These are phyloP conservation scores for Microtus pennsylvanicus DNA, from an alignment of 2,113 vertebrate species.

Conservation along the genomic window DNA sequence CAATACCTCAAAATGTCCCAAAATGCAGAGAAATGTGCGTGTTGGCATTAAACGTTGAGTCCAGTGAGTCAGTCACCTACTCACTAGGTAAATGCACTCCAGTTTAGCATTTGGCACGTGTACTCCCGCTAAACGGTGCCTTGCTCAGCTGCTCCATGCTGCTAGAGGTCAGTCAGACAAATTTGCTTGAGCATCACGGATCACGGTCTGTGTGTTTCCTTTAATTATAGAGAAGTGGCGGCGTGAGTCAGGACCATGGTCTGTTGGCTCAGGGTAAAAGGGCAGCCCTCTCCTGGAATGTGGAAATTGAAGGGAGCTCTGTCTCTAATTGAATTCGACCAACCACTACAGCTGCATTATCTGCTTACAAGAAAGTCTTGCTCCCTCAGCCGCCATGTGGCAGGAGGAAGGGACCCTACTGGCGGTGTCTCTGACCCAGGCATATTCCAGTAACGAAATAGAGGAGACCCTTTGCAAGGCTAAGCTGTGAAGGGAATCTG, in stretches of 20 bases:
- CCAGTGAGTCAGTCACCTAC: conserved; percentile 48
- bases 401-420: background rate
- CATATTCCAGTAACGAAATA: background rate
- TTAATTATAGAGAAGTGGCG: conserved; percentile 44
- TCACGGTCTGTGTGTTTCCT: background rate
- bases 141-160: conserved; percentile 23
- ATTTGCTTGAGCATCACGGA: conserved; percentile 15
- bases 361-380: conserved; percentile 37
- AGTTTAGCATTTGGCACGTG: conserved; percentile 10
- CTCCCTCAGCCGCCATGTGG: background rate
- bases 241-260: background rate
- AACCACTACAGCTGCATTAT: background rate
- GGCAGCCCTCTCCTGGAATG: conserved; percentile 43
- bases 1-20: conserved; percentile 20
- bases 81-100: conserved; percentile 50
- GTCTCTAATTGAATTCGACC: conserved; percentile 49
- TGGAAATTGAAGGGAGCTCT: conserved; percentile 50
- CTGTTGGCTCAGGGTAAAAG: conserved; percentile 28
- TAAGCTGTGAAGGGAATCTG: background rate
- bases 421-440: background rate
- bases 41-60: background rate
- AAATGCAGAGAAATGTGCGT: conserved; percentile 18
- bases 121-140: conserved; percentile 6
- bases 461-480: background rate
- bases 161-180: conserved; percentile 37